Conservation (phyloP, 2,888 invertebrate species). For the Erpobdella octoculata region DNA sequence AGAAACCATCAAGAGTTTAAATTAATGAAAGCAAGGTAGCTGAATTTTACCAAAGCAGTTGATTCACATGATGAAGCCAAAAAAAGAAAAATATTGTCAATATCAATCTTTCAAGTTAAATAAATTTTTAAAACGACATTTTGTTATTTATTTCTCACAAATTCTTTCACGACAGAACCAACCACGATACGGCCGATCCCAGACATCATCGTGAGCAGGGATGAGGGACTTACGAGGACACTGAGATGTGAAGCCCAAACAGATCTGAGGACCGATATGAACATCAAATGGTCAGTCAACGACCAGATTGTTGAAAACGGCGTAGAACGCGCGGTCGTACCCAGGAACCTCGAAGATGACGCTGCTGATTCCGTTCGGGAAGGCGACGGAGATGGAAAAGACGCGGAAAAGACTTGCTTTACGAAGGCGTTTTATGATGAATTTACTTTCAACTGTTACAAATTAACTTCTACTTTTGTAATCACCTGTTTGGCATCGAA, state of each 20-base stretch:
- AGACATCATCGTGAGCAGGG: background rate
- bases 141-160: background rate
- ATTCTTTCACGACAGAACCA: background rate
- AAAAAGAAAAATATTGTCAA: no score
- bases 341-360: no score
- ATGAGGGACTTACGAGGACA: background rate
- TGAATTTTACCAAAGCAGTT: no score
- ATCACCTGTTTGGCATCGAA: background rate
- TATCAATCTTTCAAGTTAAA: no score
- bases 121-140: background rate
- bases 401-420: background rate
- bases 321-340: background rate
- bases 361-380: no score
- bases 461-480: background rate
- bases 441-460: background rate
- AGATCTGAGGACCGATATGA: slow-evolving; percentile 2
- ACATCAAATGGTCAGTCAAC: background rate
- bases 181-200: slow-evolving; percentile 2
- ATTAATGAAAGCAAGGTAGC: no score
- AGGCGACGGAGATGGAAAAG: no score
- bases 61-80: no score
- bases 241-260: slow-evolving; percentile 7
- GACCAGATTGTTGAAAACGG: background rate
- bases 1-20: no score
- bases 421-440: background rate